Conservation (phyloP, 1,140 invertebrate species). For the Brachionus rotundiformis region DNA sequence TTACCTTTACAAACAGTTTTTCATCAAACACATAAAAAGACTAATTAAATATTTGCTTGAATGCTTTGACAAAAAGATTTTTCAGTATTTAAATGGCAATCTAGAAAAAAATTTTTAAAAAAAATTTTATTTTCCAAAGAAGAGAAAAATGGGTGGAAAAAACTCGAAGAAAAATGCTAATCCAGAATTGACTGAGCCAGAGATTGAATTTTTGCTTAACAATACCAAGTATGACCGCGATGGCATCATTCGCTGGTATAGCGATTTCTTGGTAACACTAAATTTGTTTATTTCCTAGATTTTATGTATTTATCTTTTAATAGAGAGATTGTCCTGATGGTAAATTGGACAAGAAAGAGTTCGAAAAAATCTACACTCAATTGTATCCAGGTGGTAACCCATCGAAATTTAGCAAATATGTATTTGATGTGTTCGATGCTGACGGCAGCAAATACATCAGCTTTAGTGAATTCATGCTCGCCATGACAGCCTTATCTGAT, state of each 20-base stretch:
- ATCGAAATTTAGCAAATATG: neutral
- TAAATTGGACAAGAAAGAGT: conserved; percentile 45
- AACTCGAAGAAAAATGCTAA: conserved; percentile 5
- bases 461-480: conserved; percentile 48
- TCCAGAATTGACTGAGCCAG: conserved; percentile 56
- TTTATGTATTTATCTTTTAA: neutral
- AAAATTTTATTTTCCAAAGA: neutral
- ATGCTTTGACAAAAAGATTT: conserved; percentile 1
- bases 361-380: conserved; percentile 48
- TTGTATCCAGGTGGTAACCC: conserved; percentile 46
- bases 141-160: conserved; percentile 44
- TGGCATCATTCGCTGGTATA: conserved; percentile 64
- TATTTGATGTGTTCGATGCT: conserved; percentile 28
- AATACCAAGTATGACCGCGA: conserved; percentile 63
- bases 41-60: conserved; percentile 39
- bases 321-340: conserved; percentile 52
- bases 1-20: neutral
- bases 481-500: conserved; percentile 10
- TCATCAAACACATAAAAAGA: neutral
- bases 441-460: conserved; percentile 25
- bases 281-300: neutral
- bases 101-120: neutral
- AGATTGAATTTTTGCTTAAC: conserved; percentile 61
- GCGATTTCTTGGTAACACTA: conserved; percentile 63
- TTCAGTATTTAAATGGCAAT: neutral